Evolutionary conservation across 2,797 vertebrate species (phyloP).

Genomic region (Cossypha polioptera): DNA sequence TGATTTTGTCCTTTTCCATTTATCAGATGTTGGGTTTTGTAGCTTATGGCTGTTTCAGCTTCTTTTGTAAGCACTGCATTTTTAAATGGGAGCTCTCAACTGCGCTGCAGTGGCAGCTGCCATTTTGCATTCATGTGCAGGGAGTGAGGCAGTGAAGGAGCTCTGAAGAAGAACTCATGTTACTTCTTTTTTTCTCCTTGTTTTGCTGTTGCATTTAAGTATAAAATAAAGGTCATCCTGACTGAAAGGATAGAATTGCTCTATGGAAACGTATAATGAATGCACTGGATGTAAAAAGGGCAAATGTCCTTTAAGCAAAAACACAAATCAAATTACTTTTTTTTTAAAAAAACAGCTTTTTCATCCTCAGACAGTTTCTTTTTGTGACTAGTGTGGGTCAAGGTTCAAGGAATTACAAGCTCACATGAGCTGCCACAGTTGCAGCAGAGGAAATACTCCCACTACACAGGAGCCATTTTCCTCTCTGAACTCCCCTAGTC

Average conservation of each 20-base stretch:
- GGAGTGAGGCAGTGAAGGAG: not conserved
- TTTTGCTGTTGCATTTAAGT: conserved; percentile 37
- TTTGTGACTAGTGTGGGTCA: not conserved
- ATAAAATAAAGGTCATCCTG: conserved; percentile 59
- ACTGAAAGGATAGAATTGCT: not conserved
- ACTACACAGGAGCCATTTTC: not conserved
- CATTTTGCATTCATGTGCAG: conserved; percentile 53
- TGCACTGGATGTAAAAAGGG: conserved; percentile 18
- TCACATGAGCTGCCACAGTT: not conserved
- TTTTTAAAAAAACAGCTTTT: not conserved
- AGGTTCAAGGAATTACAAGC: not conserved
- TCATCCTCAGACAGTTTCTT: not conserved
- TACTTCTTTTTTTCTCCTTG: not conserved
- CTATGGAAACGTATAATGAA: not conserved
- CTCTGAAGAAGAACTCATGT: not conserved
- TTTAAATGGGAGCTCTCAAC: conserved; percentile 12
- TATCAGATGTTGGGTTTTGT: conserved; percentile 37
- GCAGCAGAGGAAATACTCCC: not conserved
- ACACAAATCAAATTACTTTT: not conserved
- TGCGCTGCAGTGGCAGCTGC: conserved; percentile 29
- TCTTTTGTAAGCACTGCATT: conserved; percentile 1
- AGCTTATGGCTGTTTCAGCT: conserved; percentile 44
- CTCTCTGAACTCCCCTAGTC: not conserved
- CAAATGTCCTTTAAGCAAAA: conserved; percentile 37
- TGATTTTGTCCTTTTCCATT: conserved; percentile 65